A percentile compares a stretch with the other conserved stretches of the same genome.
These are phyloP conservation scores for Rhodophaea formosa DNA, from an alignment of 2,888 invertebrate species.

Conservation along the genomic window DNA sequence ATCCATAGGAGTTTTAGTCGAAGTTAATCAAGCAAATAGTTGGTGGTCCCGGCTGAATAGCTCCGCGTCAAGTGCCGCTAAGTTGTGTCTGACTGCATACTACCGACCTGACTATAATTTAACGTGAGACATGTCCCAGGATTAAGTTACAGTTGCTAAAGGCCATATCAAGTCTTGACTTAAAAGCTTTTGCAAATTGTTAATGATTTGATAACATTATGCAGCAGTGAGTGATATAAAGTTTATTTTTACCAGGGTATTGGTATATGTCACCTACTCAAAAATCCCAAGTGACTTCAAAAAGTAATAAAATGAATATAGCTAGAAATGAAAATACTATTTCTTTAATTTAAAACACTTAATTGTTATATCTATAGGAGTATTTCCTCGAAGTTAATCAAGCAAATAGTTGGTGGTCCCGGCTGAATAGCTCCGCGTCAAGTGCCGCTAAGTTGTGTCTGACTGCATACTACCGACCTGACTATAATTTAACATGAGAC, in stretches of 20 bases:
- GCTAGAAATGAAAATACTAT: too few relatives aligned
- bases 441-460: background rate
- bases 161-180: too few relatives aligned
- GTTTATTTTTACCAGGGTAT: too few relatives aligned
- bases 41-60: background rate
- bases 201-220: too few relatives aligned
- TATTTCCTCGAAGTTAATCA: conserved; percentile 6
- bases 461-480: background rate
- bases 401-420: conserved; percentile 6
- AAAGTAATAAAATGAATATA: too few relatives aligned
- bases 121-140: background rate
- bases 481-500: background rate
- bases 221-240: too few relatives aligned
- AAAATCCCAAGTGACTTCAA: too few relatives aligned
- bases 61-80: background rate
- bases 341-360: too few relatives aligned
- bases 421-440: background rate
- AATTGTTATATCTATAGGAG: too few relatives aligned
- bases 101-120: background rate
- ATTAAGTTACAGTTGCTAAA: too few relatives aligned
- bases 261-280: too few relatives aligned
- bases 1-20: background rate
- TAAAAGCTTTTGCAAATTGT: too few relatives aligned
- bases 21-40: conserved; percentile 14
- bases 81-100: background rate